Evolutionary conservation across 2,888 invertebrate species (phyloP), one percentile per base, ranked within the genome.

Genomic region (Cheiracanthium punctorium): DNA sequence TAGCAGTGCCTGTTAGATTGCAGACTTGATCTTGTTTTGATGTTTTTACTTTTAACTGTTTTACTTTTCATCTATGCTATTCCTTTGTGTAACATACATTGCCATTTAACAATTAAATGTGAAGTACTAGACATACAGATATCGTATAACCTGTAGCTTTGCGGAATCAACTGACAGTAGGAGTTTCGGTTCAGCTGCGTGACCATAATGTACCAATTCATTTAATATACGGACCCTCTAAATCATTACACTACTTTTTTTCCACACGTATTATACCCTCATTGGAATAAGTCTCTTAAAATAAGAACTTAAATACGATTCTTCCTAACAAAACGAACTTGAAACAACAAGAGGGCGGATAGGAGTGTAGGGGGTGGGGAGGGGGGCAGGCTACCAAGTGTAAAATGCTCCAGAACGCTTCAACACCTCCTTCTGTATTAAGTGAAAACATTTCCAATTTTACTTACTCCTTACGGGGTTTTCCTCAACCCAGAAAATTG

Each of bases 251-350:
- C 1, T n/a, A n/a, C 2, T 65, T 67, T 69, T 69, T 69, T 69
- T 69, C 20, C 33, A 69, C 32, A 69, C 33, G 37, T 32, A 32
- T 85, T 85, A 74, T 69, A 69, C 43, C 79, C 30, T 73, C 69
- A n/a, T 24, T 29, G 41, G 77, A 85, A 74, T 79, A 85, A 85
- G 84, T 79, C 84, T 79, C 77, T 77, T 85, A 80, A 84, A 84
- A 84, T 84, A 84, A 84, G 82, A 84, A 84, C 77, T 84, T 73
- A 79, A 84, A 73, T 84, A 77, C 82, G 65, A 77, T 77, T 82
- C 74, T 69, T 58, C 69, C 67, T 85, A 85, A 85, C 79, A 85
- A 85, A 85, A 79, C 69, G 84, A 85, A 79, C 84, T 79, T 74
- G 79, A 58, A 74, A 72, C 76, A 85, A 73, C 52, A 80, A 64